Evolutionary conservation across 2,113 vertebrate genomes (phyloP).

Genomic region (Tachuris rubrigastra): DNA sequence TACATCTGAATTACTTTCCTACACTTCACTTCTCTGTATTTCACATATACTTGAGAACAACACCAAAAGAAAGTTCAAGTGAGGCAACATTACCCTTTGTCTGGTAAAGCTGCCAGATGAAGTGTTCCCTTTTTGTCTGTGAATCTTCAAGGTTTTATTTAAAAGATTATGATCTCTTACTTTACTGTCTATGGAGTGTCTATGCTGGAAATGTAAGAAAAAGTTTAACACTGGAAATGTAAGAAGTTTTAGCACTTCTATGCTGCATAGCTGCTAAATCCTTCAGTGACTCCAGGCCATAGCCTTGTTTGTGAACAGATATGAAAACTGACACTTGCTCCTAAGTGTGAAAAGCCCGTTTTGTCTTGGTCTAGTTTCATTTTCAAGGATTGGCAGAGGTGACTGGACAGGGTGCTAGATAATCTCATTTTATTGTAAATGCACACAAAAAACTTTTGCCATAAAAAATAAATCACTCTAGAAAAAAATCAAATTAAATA

Average conservation of each 20-base stretch:
- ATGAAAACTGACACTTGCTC: not conserved
- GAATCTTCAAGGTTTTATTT: not conserved
- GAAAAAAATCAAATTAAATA: not conserved
- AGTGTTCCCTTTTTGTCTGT: not conserved
- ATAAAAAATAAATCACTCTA: not conserved
- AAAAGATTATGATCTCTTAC: not conserved
- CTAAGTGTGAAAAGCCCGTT: not conserved
- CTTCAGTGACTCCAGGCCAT: not conserved
- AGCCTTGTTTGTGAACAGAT: not conserved
- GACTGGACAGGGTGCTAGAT: not conserved
- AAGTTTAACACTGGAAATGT: not conserved
- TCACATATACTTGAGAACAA: not conserved
- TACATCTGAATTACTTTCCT: not conserved
- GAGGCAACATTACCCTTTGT: not conserved
- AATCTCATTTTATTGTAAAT: not conserved
- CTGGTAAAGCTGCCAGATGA: not conserved
- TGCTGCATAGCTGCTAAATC: not conserved
- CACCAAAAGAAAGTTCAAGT: not conserved
- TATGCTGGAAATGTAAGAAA: not conserved
- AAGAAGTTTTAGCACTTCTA: not conserved
- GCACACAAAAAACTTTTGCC: not conserved
- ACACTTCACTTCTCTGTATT: not conserved
- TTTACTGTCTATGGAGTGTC: not conserved
- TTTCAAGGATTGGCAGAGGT: not conserved
- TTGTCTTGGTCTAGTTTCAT: not conserved